Conservation (phyloP, 2,797 vertebrate species). For the Chaetophractus vellerosus region DNA sequence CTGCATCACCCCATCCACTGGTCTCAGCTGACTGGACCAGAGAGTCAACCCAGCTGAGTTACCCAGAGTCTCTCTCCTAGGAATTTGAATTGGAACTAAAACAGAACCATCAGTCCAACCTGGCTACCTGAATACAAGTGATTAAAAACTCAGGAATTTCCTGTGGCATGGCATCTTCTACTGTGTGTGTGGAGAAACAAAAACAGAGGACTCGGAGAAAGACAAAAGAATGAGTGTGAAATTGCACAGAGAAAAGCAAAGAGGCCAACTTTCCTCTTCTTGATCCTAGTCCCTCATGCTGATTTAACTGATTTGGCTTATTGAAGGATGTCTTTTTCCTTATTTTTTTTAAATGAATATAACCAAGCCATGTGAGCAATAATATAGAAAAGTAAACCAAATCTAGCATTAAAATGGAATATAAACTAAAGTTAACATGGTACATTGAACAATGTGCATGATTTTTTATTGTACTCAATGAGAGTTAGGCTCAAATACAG, state of each 20-base stretch:
- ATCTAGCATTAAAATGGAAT: neutral
- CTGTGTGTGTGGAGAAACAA: neutral
- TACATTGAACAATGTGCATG: conserved; percentile 60
- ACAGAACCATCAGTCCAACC: neutral
- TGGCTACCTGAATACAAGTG: neutral
- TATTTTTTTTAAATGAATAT: neutral
- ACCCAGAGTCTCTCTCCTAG: neutral
- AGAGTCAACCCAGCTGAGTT: neutral
- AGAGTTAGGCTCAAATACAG: conserved; percentile 72
- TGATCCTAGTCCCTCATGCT: neutral
- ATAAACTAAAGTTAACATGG: conserved; percentile 63
- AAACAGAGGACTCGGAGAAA: neutral
- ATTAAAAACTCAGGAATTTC: neutral
- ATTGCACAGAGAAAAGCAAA: neutral
- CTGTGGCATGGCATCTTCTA: neutral
- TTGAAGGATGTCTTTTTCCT: neutral
- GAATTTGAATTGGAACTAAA: neutral
- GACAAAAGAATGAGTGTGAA: neutral
- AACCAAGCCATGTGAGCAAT: neutral
- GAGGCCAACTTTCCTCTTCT: neutral
- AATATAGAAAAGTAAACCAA: neutral
- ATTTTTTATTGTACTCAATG: conserved; percentile 59
- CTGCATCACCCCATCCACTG: neutral
- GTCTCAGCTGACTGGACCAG: neutral
- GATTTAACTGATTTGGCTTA: neutral